These are phyloP conservation scores for Mallateleia sp. DNA, from an alignment of 2,888 invertebrate species.

Conservation along the genomic window DNA sequence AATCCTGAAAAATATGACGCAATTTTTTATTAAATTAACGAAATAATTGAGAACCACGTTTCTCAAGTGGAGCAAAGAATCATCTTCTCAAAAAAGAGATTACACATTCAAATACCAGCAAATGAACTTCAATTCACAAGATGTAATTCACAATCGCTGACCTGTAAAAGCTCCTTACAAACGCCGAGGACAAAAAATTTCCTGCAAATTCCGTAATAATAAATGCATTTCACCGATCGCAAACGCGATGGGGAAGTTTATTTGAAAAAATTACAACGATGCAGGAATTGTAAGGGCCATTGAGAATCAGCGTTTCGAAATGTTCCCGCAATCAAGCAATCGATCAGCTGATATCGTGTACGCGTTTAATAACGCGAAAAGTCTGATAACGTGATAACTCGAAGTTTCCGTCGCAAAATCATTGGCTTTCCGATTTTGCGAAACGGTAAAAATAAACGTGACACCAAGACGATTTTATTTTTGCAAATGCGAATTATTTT, in stretches of 20 bases:
- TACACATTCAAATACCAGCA: background rate
- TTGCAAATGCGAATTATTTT: constrained; percentile 22
- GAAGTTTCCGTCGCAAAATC: background rate
- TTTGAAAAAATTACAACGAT: background rate
- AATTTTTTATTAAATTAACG: background rate
- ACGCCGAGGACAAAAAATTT: background rate
- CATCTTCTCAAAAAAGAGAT: background rate
- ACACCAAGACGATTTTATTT: constrained; percentile 39
- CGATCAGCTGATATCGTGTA: background rate
- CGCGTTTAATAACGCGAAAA: constrained; percentile 11
- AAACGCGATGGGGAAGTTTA: background rate
- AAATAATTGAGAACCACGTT: background rate
- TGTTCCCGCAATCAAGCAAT: background rate
- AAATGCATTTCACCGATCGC: background rate
- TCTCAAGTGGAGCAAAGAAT: background rate
- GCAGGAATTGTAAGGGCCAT: background rate
- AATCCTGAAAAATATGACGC: background rate
- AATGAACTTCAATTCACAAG: background rate
- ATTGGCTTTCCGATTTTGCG: constrained; percentile 15
- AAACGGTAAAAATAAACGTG: constrained; percentile 38
- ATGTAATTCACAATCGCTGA: background rate
- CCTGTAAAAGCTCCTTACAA: background rate
- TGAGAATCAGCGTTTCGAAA: background rate
- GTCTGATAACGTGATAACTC: constrained; percentile 6
- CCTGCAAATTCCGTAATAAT: background rate